Conservation (phyloP, 2,797 vertebrate species). For the Lagorchestes hirsutus region DNA sequence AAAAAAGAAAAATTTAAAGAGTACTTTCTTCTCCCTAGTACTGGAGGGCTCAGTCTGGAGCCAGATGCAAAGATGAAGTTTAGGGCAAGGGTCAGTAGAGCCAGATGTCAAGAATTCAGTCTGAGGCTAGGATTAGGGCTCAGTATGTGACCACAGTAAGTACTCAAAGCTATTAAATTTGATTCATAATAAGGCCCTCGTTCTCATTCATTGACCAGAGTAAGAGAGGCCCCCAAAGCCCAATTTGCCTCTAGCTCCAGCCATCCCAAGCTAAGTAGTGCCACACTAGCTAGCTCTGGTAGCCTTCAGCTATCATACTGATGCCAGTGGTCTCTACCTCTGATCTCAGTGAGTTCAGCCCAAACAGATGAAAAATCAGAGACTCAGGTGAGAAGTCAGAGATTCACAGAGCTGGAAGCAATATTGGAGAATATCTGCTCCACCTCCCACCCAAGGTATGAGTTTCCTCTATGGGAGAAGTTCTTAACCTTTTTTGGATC, state of each 20-base stretch:
- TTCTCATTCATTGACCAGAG: neutral
- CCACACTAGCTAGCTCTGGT: neutral
- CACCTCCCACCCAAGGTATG: neutral
- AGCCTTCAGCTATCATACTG: neutral
- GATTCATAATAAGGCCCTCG: neutral
- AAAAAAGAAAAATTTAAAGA: neutral
- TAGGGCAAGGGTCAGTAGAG: neutral
- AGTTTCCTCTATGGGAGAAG: neutral
- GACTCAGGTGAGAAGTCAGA: neutral
- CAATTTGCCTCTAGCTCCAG: neutral
- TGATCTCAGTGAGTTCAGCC: neutral
- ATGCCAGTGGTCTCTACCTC: neutral
- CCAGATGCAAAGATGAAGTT: neutral
- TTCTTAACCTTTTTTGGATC: neutral
- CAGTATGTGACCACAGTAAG: neutral
- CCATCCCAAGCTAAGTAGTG: neutral
- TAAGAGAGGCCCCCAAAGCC: neutral
- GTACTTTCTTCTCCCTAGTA: neutral
- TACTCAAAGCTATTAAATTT: neutral
- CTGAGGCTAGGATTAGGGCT: neutral
- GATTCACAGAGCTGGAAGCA: neutral
- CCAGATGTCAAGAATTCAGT: neutral
- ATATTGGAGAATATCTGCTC: neutral
- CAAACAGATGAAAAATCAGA: neutral
- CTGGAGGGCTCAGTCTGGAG: neutral